Percentiles rank a stretch among this genome's conserved stretches.
Conservation (phyloP, 2,888 invertebrate genomes). For the Xanthia icteritia region DNA sequence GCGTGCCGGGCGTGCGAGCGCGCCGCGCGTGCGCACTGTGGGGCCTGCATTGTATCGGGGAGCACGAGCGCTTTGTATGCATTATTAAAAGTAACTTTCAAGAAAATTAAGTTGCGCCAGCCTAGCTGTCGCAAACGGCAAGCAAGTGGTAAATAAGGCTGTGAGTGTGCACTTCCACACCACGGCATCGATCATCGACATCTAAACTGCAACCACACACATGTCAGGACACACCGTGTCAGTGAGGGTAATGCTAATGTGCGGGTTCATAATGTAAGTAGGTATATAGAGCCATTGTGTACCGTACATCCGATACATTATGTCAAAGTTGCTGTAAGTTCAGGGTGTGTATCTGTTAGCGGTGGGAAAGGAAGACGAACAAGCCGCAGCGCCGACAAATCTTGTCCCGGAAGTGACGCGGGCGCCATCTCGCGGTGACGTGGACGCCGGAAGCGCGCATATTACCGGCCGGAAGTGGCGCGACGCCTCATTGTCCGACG, state of each 20-base stretch:
- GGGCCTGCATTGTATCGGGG: neutral
- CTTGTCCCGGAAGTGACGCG: slow-evolving; percentile 14
- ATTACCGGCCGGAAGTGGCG: slow-evolving; percentile 50
- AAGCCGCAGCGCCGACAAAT: slow-evolving; percentile 13
- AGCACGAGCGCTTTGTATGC: neutral
- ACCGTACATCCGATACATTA: neutral
- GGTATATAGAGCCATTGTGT: neutral
- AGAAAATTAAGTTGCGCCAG: neutral
- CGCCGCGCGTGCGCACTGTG: neutral
- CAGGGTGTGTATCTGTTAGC: neutral
- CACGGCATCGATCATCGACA: neutral
- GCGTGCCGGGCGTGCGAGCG: slow-evolving; percentile 5
- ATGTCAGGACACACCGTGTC: too few relatives aligned
- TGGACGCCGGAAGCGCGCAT: slow-evolving; percentile 28
- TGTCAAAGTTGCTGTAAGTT: neutral
- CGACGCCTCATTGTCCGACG: slow-evolving; percentile 54
- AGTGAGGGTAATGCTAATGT: too few relatives aligned
- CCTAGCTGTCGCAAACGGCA: neutral
- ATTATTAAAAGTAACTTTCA: neutral
- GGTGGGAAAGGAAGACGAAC: too few relatives aligned
- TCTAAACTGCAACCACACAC: neutral
- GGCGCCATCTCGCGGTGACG: slow-evolving; percentile 2
- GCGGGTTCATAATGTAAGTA: neutral
- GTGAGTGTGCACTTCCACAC: too few relatives aligned
- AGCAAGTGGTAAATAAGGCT: neutral